A percentile compares a stretch with the other conserved stretches of the same genome.
These are phyloP conservation scores for Oxyruncus cristatus DNA, from an alignment of 2,113 vertebrate species.

Conservation along the genomic window DNA sequence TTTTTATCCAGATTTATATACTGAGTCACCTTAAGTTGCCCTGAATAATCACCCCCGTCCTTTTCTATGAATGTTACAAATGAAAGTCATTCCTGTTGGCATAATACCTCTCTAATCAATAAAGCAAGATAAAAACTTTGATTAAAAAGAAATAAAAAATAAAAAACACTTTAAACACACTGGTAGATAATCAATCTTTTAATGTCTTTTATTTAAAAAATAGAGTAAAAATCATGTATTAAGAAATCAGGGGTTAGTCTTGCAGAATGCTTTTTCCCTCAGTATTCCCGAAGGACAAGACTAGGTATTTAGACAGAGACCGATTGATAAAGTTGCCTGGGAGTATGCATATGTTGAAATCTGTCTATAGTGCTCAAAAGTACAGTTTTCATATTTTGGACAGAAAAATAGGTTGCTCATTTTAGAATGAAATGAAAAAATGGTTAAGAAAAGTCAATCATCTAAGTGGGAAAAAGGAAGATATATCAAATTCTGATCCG, in stretches of 20 bases:
- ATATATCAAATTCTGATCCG: neutral
- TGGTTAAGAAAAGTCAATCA: neutral
- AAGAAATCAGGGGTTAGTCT: neutral
- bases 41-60: neutral
- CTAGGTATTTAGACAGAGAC: neutral
- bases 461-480: neutral
- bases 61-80: neutral
- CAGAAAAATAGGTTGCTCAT: neutral
- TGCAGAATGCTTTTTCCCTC: neutral
- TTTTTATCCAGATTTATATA: neutral
- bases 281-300: neutral
- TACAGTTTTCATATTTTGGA: neutral
- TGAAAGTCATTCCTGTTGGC: neutral
- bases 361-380: neutral
- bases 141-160: neutral
- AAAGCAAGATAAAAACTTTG: neutral
- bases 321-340: neutral
- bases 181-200: neutral
- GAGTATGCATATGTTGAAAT: neutral
- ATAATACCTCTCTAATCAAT: neutral
- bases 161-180: neutral
- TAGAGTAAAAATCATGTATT: neutral
- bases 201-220: neutral
- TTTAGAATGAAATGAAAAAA: neutral
- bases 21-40: neutral